Conservation (phyloP, 1,140 invertebrate species). For the Sitophilus oryzae region DNA sequence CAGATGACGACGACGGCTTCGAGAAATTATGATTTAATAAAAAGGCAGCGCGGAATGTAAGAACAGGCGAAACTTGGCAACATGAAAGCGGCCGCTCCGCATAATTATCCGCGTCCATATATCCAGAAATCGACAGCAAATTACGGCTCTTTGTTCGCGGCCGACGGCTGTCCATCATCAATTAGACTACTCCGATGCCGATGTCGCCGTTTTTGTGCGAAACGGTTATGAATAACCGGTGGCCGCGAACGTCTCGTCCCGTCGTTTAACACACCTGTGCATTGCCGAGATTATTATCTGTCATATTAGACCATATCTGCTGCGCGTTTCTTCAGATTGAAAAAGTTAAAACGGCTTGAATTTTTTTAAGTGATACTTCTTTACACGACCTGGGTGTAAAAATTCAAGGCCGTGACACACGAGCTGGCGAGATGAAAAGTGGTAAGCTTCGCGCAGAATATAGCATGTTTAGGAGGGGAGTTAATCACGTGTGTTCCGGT, state of each 20-base stretch:
- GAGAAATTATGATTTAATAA: constrained; percentile 27
- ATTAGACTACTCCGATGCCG: constrained; percentile 35
- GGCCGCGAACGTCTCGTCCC: neutral
- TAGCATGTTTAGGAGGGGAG: too few species aligned
- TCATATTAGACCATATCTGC: too few species aligned
- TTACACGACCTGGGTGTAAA: too few species aligned
- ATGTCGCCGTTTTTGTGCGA: constrained; percentile 18
- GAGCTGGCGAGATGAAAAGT: too few species aligned
- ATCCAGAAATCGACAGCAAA: constrained; percentile 45
- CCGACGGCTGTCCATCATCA: constrained; percentile 42
- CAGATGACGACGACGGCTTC: constrained; percentile 25
- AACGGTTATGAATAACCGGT: constrained; percentile 36
- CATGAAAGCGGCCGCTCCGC: constrained; percentile 38
- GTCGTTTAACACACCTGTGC: neutral
- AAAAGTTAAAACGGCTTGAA: too few species aligned
- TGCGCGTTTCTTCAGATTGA: too few species aligned
- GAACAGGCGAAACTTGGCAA: constrained; percentile 24
- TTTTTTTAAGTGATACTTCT: too few species aligned
- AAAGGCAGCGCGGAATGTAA: constrained; percentile 21
- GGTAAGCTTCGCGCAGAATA: too few species aligned
- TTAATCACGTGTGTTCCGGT: too few species aligned
- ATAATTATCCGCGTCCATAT: constrained; percentile 43
- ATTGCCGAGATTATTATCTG: too few species aligned
- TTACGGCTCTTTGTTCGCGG: constrained; percentile 43
- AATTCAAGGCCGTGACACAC: too few species aligned